These are phyloP conservation scores for Erpobdella octoculata DNA, from an alignment of 2,888 invertebrate species.

Conservation along the genomic window DNA sequence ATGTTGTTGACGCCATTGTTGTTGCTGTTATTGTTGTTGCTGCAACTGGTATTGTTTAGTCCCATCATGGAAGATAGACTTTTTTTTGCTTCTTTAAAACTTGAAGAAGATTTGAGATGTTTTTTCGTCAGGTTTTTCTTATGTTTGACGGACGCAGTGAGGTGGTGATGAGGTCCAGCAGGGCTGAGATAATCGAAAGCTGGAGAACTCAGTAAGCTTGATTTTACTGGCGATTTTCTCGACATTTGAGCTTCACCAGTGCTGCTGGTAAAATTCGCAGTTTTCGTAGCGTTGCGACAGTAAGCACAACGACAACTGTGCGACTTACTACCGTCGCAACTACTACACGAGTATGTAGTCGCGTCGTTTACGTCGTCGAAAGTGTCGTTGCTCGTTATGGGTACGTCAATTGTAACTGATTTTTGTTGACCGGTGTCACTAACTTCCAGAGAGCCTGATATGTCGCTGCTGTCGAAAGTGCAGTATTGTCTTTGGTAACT, in stretches of 20 bases:
- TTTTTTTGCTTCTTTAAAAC: not conserved
- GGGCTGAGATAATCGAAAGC: not conserved
- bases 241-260: not conserved
- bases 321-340: not conserved
- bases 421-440: too few relatives aligned
- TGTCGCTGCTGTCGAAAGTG: too few relatives aligned
- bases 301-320: not conserved
- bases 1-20: too few relatives aligned
- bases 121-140: not conserved
- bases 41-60: not conserved
- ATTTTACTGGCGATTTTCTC: not conserved
- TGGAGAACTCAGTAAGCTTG: not conserved
- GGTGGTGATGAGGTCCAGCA: not conserved
- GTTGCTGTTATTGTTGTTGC: not conserved
- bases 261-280: not conserved
- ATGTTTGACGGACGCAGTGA: not conserved
- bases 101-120: not conserved
- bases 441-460: too few relatives aligned
- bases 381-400: too few relatives aligned
- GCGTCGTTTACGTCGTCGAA: too few relatives aligned
- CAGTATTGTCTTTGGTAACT: too few relatives aligned
- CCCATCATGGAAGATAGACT: constrained; percentile 2
- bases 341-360: not conserved
- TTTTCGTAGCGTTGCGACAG: not conserved
- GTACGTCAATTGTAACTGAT: too few relatives aligned